phyloP scores from a whole-genome alignment of 2,888 invertebrate genomes.

The Ceriagrion tenellum region DNA sequence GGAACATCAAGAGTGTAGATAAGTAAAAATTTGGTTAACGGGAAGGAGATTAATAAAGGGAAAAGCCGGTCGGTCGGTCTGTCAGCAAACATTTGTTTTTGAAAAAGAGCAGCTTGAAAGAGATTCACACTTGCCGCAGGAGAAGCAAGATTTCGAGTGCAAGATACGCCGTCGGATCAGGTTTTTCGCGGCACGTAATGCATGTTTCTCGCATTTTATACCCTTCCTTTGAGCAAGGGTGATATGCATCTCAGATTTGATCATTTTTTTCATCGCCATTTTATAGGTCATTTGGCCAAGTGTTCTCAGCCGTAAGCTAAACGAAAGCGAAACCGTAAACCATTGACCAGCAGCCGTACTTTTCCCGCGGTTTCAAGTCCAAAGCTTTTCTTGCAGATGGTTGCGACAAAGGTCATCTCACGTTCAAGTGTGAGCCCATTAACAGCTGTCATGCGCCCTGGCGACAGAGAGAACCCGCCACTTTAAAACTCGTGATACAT shows the following conservation, averaged over 20 bases:
- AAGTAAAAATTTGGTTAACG: background rate
- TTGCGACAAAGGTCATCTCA: background rate
- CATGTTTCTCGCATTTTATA: slow-evolving; percentile 4
- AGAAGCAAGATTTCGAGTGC: background rate
- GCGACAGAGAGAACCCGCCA: background rate
- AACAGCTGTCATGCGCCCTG: background rate
- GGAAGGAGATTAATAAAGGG: background rate
- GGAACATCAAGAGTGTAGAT: background rate
- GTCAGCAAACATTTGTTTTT: background rate
- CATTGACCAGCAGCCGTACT: background rate
- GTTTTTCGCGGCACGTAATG: background rate
- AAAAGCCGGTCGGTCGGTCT: background rate
- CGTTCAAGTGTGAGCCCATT: background rate
- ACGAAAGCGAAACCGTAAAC: background rate
- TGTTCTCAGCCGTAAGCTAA: background rate
- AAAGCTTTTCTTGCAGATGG: background rate
- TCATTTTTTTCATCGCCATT: background rate
- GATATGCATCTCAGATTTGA: background rate
- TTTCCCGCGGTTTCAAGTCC: background rate
- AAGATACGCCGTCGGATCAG: background rate
- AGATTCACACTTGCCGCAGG: background rate
- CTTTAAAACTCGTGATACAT: no score
- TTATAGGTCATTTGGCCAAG: slow-evolving; percentile 24
- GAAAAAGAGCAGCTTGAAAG: background rate
- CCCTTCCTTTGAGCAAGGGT: background rate